Conservation (phyloP, 2,888 invertebrate species). For the Lepidochitona cinerea region DNA sequence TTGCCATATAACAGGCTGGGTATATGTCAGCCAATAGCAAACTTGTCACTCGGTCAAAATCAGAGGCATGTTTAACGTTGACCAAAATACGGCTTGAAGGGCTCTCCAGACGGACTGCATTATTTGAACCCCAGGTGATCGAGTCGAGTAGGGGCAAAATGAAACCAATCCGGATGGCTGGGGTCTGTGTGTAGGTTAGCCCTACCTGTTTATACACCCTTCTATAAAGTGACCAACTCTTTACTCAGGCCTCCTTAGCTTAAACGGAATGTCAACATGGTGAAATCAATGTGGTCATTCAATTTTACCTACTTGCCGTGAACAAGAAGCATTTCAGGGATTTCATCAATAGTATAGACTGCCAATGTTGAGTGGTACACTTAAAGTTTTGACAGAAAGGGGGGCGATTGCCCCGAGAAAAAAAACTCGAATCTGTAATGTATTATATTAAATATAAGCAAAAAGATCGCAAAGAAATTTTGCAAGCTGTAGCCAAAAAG, state of each 20-base stretch:
- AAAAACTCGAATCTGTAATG: no score
- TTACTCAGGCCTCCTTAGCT: neutral
- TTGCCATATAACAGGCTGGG: neutral
- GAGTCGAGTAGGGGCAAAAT: neutral
- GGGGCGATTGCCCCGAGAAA: no score
- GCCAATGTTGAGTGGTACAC: no score
- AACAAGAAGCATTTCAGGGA: no score
- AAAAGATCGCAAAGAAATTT: no score
- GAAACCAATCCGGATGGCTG: neutral
- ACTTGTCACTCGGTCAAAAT: neutral
- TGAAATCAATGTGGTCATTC: no score
- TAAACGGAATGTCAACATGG: neutral
- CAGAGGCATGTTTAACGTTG: neutral
- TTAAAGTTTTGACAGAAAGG: no score
- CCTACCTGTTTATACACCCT: neutral
- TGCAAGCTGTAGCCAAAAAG: no score
- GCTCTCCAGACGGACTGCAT: neutral
- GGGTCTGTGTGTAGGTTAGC: neutral
- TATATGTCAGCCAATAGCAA: neutral
- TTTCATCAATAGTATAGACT: no score
- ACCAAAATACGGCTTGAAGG: neutral
- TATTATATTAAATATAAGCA: no score
- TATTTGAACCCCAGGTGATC: no score
- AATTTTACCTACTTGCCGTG: no score
- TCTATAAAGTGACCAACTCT: neutral